Conservation (phyloP, 2,797 vertebrate species). For the Rhadinocentrus ornatus region DNA sequence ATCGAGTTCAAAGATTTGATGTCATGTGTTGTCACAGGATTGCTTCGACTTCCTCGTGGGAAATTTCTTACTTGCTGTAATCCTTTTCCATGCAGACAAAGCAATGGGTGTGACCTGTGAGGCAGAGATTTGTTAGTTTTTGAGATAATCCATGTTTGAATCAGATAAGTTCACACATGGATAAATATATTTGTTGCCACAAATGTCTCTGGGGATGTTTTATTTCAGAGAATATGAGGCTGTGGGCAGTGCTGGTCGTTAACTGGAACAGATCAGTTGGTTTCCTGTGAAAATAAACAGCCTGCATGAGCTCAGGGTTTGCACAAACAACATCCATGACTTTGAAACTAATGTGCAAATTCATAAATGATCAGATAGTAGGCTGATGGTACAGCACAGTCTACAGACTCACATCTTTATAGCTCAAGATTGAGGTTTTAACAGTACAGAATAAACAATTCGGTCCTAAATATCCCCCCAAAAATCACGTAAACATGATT, state of each 20-base stretch:
- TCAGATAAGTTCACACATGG: too few species aligned
- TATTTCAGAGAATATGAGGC: neutral
- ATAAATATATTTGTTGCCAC: neutral
- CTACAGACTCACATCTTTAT: neutral
- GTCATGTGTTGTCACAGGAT: conserved; percentile 36
- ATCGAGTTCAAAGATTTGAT: conserved; percentile 13
- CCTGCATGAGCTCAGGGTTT: neutral
- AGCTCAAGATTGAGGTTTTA: neutral
- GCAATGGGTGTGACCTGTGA: neutral
- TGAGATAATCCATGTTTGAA: conserved; percentile 31
- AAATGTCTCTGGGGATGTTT: neutral
- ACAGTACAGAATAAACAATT: too few species aligned
- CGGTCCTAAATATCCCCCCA: neutral
- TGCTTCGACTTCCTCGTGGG: neutral
- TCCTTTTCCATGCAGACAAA: neutral
- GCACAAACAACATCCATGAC: conserved; percentile 11
- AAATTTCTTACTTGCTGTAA: neutral
- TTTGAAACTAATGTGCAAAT: neutral
- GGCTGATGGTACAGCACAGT: too few species aligned
- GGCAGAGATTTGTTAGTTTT: conserved; percentile 24
- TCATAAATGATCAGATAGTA: neutral
- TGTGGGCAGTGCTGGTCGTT: conserved; percentile 1
- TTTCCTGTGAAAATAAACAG: conserved; percentile 17
- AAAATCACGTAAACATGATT: too few species aligned
- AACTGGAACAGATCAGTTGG: neutral